Conservation (phyloP, 1,140 invertebrate species). For the Diorhabda carinulata region DNA sequence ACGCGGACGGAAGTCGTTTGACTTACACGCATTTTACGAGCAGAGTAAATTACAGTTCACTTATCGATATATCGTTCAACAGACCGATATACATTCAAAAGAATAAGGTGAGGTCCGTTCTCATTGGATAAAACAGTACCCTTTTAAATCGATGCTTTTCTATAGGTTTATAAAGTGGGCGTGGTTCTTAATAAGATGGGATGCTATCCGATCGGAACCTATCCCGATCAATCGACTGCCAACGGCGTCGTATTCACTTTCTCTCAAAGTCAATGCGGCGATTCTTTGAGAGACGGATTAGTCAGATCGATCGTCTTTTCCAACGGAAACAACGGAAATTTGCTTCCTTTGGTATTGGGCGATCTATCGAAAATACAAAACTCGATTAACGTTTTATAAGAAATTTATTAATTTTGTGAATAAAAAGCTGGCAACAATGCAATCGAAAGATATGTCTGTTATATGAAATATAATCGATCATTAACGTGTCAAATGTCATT, state of each 20-base stretch:
- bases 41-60: slow-evolving; percentile 60
- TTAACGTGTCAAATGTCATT: too few relatives aligned
- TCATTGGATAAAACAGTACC: neutral
- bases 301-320: slow-evolving; percentile 71
- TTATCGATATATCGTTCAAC: slow-evolving; percentile 76
- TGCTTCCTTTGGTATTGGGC: too few relatives aligned
- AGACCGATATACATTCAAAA: slow-evolving; percentile 69
- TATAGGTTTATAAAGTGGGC: slow-evolving; percentile 69
- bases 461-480: too few relatives aligned
- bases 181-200: slow-evolving; percentile 77
- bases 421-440: too few relatives aligned
- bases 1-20: slow-evolving; percentile 68
- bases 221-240: slow-evolving; percentile 57
- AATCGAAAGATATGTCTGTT: too few relatives aligned
- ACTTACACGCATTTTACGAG: slow-evolving; percentile 77
- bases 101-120: slow-evolving; percentile 56
- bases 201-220: slow-evolving; percentile 70
- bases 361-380: too few relatives aligned
- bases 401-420: too few relatives aligned
- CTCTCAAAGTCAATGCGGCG: slow-evolving; percentile 60
- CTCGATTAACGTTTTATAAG: too few relatives aligned
- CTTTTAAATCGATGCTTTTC: slow-evolving; percentile 3
- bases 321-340: neutral
- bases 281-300: slow-evolving; percentile 67
- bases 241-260: slow-evolving; percentile 71